These are phyloP conservation scores for Pangasius sanitwongsei DNA, from an alignment of 2,797 vertebrate genomes.

Conservation along the genomic window DNA sequence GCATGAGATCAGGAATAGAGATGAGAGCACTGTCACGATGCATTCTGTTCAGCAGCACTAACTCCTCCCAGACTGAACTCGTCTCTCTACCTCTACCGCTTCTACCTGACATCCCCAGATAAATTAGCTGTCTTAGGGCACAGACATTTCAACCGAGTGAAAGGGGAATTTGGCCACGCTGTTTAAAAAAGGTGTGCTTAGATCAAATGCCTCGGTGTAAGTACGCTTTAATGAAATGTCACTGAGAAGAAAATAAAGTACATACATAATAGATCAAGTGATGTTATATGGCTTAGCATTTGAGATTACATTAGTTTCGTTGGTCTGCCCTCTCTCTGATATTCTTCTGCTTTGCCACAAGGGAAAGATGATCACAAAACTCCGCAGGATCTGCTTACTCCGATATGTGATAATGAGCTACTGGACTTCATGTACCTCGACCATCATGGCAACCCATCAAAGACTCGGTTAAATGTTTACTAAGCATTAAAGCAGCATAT, in stretches of 20 bases:
- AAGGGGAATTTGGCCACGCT: constrained; percentile 46
- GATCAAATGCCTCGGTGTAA: constrained; percentile 52
- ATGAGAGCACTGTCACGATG: constrained; percentile 55
- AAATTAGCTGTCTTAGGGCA: constrained; percentile 66
- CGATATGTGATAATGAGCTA: constrained; percentile 38
- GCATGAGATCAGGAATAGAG: constrained; percentile 64
- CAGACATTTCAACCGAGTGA: constrained; percentile 60
- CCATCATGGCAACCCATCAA: constrained; percentile 26
- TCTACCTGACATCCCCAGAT: constrained; percentile 67
- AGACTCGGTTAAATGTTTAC: constrained; percentile 37
- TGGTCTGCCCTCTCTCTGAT: background rate
- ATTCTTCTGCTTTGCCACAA: background rate
- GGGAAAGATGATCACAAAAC: constrained; percentile 29
- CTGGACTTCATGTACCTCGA: constrained; percentile 37
- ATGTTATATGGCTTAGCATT: background rate
- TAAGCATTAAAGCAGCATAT: background rate
- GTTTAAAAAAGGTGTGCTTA: constrained; percentile 55
- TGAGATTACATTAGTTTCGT: constrained; percentile 1
- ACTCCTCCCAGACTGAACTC: constrained; percentile 53
- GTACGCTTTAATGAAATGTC: constrained; percentile 65
- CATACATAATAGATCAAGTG: constrained; percentile 61
- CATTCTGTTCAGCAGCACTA: constrained; percentile 42
- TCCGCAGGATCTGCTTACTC: constrained; percentile 15
- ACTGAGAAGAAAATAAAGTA: constrained; percentile 60
- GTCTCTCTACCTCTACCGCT: constrained; percentile 66